Evolutionary conservation across 1,140 invertebrate species (phyloP).

Genomic region (Drosophila arawakana): DNA sequence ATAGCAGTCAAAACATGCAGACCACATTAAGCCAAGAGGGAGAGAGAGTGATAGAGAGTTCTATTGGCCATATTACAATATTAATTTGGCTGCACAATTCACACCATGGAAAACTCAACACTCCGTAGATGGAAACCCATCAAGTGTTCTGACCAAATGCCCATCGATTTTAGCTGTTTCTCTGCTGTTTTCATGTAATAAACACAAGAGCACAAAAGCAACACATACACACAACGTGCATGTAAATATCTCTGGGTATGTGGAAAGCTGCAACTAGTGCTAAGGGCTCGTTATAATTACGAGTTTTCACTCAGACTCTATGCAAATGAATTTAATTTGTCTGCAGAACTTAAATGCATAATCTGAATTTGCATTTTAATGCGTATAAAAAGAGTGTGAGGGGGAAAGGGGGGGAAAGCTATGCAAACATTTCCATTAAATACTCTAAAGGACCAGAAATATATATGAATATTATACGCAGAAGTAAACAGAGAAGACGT

Average conservation of each 20-base stretch:
- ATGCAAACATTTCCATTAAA: slow-evolving; percentile 80
- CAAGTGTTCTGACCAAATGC: slow-evolving; percentile 66
- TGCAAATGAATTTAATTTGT: slow-evolving; percentile 72
- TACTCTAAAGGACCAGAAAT: slow-evolving; percentile 44
- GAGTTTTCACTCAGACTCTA: slow-evolving; percentile 5
- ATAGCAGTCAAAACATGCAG: slow-evolving; percentile 36
- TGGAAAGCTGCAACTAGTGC: slow-evolving; percentile 2
- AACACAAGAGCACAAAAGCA: slow-evolving; percentile 17
- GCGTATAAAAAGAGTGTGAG: background rate
- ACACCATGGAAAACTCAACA: slow-evolving; percentile 59
- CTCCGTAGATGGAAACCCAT: slow-evolving; percentile 61
- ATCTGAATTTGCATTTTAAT: slow-evolving; percentile 78
- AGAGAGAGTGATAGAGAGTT: slow-evolving; percentile 6
- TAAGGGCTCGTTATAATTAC: slow-evolving; percentile 11
- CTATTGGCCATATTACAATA: slow-evolving; percentile 67
- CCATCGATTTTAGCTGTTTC: slow-evolving; percentile 72
- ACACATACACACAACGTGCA: background rate
- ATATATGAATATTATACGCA: slow-evolving; percentile 44
- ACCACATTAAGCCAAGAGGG: slow-evolving; percentile 16
- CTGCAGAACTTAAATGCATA: slow-evolving; percentile 64
- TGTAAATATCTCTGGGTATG: no score
- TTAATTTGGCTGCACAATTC: slow-evolving; percentile 71
- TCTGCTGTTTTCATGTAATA: slow-evolving; percentile 40
- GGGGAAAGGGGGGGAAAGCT: slow-evolving; percentile 39
- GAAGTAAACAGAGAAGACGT: slow-evolving; percentile 65